Percentiles rank a stretch among this genome's conserved stretches.
Evolutionary conservation across 2,888 invertebrate genomes (phyloP).

Genomic region (Brachyopa scutellaris): DNA sequence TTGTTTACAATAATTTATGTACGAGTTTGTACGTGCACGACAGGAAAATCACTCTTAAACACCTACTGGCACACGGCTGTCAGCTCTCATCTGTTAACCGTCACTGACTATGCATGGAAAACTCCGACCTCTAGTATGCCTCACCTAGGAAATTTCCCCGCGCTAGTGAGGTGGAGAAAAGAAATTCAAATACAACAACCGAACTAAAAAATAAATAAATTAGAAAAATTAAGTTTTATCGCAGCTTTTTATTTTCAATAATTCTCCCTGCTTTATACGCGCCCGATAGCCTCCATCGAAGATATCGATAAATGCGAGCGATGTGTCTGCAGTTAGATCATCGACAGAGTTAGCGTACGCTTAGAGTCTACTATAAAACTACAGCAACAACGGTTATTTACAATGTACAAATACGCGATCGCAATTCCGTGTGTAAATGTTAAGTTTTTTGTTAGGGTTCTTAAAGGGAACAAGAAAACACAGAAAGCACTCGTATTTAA

Average conservation of each 20-base stretch:
- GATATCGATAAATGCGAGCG: constrained; percentile 46
- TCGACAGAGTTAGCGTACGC: constrained; percentile 77
- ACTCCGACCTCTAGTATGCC: neutral
- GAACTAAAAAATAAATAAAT: constrained; percentile 30
- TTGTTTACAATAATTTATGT: constrained; percentile 1
- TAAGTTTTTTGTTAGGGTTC: constrained; percentile 6
- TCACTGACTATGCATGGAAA: too few relatives aligned
- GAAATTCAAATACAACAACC: constrained; percentile 32
- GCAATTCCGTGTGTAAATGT: neutral
- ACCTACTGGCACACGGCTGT: neutral
- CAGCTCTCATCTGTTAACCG: too few relatives aligned
- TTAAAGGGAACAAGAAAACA: neutral
- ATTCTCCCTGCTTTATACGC: constrained; percentile 27
- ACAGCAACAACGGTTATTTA: constrained; percentile 22
- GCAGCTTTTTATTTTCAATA: constrained; percentile 34
- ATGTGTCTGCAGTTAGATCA: constrained; percentile 77
- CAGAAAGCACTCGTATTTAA: too few relatives aligned
- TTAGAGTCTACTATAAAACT: constrained; percentile 18
- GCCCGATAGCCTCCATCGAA: constrained; percentile 39
- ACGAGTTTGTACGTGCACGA: neutral
- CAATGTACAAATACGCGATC: neutral
- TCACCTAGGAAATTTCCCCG: constrained; percentile 32
- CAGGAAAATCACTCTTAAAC: neutral
- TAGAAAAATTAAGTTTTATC: constrained; percentile 42
- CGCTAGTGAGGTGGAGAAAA: constrained; percentile 5